Percentiles rank a stretch among this genome's conserved stretches.
Conservation (phyloP, 2,888 invertebrate genomes). For the Lycocerus yunnanus region DNA sequence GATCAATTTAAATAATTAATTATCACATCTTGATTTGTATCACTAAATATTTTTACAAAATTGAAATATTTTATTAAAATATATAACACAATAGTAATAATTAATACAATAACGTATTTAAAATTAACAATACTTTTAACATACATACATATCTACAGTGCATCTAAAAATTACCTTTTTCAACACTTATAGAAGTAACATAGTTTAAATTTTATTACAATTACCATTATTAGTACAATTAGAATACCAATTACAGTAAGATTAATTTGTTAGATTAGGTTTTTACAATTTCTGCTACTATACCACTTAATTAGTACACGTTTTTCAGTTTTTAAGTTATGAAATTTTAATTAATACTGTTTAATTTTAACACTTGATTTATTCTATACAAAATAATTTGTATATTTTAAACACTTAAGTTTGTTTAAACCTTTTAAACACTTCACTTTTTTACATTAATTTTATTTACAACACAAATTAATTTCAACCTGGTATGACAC, state of each 20-base stretch:
- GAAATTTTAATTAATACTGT: background rate
- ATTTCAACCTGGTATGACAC: slow-evolving; percentile 14
- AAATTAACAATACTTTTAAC: background rate
- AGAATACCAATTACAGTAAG: background rate
- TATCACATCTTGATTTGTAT: background rate
- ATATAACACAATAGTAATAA: background rate
- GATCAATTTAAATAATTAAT: background rate
- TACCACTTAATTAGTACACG: background rate
- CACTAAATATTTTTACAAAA: background rate
- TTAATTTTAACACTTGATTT: background rate
- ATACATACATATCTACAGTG: slow-evolving; percentile 3
- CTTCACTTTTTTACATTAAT: slow-evolving; percentile 5
- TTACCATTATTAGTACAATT: background rate
- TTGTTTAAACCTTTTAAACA: slow-evolving; percentile 2
- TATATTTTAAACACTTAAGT: background rate
- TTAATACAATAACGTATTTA: background rate
- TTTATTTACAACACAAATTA: slow-evolving; percentile 16
- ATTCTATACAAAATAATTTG: background rate
- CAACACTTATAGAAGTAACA: slow-evolving; percentile 3
- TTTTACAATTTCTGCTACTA: background rate
- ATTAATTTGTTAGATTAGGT: background rate
- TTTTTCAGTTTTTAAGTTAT: background rate
- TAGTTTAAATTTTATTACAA: slow-evolving; percentile 1
- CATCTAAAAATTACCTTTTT: slow-evolving; percentile 1
- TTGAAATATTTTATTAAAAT: background rate